Percentiles rank a stretch among this genome's conserved stretches.
phyloP scores from a whole-genome alignment of 2,888 invertebrate genomes.

The Bellardia bayeri region DNA sequence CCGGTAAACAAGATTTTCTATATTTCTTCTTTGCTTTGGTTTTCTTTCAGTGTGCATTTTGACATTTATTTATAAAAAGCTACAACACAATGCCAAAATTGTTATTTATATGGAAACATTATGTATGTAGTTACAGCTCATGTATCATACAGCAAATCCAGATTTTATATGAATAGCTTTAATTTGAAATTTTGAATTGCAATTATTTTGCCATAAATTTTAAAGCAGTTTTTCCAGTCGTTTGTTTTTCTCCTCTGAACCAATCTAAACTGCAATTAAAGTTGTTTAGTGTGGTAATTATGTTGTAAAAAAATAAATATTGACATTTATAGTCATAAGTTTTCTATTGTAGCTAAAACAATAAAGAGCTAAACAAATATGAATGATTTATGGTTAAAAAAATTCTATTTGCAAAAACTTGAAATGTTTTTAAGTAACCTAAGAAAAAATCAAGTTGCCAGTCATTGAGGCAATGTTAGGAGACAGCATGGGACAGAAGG shows the following conservation, averaged over 20 bases:
- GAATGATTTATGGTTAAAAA: constrained; percentile 47
- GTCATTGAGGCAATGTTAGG: neutral
- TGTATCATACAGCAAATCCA: constrained; percentile 22
- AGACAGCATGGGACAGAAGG: neutral
- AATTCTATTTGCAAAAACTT: constrained; percentile 15
- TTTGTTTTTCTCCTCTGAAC: neutral
- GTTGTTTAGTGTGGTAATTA: constrained; percentile 55
- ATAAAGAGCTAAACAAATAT: constrained; percentile 26
- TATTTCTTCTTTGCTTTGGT: neutral
- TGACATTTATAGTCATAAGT: constrained; percentile 43
- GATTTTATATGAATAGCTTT: constrained; percentile 45
- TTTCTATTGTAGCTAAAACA: constrained; percentile 24
- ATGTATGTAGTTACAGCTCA: constrained; percentile 7
- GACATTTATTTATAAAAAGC: constrained; percentile 3
- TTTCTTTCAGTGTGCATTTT: constrained; percentile 22
- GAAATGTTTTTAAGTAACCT: constrained; percentile 10
- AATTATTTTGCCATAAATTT: constrained; percentile 70
- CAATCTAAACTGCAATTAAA: constrained; percentile 58
- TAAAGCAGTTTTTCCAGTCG: constrained; percentile 31
- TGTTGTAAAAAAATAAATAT: constrained; percentile 36
- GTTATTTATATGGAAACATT: neutral
- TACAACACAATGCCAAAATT: neutral
- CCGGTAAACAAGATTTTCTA: too few species aligned
- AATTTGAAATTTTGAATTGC: constrained; percentile 60
- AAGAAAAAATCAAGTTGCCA: neutral